Base-by-base conservation (phyloP, 2,113 vertebrate species). In the Pogonocichla stellata region DNA sequence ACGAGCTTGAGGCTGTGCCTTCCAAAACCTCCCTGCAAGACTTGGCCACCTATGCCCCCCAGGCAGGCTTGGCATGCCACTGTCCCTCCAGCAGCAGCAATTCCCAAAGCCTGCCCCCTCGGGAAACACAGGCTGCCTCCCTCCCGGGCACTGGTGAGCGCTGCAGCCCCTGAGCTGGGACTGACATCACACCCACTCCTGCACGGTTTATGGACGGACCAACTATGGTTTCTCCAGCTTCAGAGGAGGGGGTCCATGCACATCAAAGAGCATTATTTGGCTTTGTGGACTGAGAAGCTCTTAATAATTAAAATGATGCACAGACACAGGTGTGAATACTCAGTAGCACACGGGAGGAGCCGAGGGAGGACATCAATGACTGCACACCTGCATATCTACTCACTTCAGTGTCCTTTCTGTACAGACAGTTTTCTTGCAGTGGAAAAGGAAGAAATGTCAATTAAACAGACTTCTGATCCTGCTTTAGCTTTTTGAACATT, bases 401-500 rank as follows among this genome's bases (percentile, higher is more conserved):
- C 73, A 83, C 56, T 86, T 83, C 75, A 70, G 38, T 23, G 36
- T 86, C 45, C 45, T 88, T 75, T 51, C 84, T 64, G 25, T 6
- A 69, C 3, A 33, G 40, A 85, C 22, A 64, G 64, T 33, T 81
- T 33, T 40, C 60, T 54, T 86, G 54, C 54, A 96, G 61, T 19
- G 48, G 53, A 69, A 62, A 60, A 77, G 33, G 51, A 58, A 95
- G 12, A 36, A 88, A 48, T 31, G 71, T 11, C 85, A 92, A 90
- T 93, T 96, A 95, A 67, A 79, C 36, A 48, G 90, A 89, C 22
- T 88, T 56, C 74, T 79, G 18, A 84, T 86, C 92, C 28, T 29
- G 3, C 34, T 82, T 79, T 36, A 50, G 62, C 60, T 71, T 53
- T 53, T 15, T 92, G 42, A 31, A 11, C 31, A 36, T 29, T 80